Base-by-base conservation (phyloP, 2,113 vertebrate species). In the Tragelaphus imberbis region DNA sequence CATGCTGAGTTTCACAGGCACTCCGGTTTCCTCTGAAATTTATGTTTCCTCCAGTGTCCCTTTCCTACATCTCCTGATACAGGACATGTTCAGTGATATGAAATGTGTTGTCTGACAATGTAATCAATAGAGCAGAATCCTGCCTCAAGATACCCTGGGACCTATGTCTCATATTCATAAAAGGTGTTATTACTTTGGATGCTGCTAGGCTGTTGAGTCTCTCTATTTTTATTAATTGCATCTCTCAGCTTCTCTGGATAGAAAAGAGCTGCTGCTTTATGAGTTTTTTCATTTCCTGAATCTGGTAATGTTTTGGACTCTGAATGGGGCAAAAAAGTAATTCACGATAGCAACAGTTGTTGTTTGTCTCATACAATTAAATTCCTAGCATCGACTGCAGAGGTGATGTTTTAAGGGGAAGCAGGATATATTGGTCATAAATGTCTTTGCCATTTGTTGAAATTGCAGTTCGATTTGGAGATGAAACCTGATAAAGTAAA, bases 361-460 rank as follows among this genome's bases (percentile, higher is more conserved):
- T 97, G 87, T 97, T 97, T 96, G 95, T 96, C 94, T 98, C 94
- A 59, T 87, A 91, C 95, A 98, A 98, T 97, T 96, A 97, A 97
- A 98, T 98, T 98, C 84, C 63, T 88, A 47, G 90, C 97, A 97
- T 84, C 16, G 49, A 95, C 82, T 93, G 89, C 68, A 97, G 88
- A 97, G 95, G 93, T 98, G 58, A 97, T 91, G 71, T 92, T 97
- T 96, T 91, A 90, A 97, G 63, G 86, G 51, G 71, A 93, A 95
- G 86, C 12, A 82, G 86, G 25, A 53, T 96, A 94, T 97, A 96
- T 88, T 96, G 85, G 93, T 84, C 94, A 97, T 97, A 96, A 97
- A 96, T 96, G 94, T 90, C 94, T 97, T 44, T 94, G 91, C 93
- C 65, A 94, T 97, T 97, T 97, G 85, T 97, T 94, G 96, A 98